Conservation (phyloP, 2,888 invertebrate species). For the Gastracanthus pulcherrimus region DNA sequence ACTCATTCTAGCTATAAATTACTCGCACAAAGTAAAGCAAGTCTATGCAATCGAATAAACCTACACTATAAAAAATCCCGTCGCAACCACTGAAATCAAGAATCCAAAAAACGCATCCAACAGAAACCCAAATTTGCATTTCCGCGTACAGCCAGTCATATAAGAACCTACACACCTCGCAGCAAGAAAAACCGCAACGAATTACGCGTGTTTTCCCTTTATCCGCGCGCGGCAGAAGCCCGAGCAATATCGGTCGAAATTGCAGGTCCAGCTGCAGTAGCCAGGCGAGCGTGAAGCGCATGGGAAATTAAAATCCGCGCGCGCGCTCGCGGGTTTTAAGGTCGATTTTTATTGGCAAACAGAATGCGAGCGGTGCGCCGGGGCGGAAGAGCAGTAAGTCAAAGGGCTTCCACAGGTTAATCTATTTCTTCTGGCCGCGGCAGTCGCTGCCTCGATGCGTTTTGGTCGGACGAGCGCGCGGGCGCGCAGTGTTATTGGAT, state of each 20-base stretch:
- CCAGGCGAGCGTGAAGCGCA: background rate
- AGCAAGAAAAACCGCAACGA: background rate
- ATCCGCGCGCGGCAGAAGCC: background rate
- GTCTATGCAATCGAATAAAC: too few relatives aligned
- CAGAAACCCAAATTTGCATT: too few relatives aligned
- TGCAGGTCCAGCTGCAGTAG: background rate
- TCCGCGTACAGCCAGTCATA: too few relatives aligned
- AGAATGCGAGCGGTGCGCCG: background rate
- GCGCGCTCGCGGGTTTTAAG: background rate
- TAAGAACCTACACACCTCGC: too few relatives aligned
- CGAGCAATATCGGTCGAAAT: slow-evolving; percentile 17
- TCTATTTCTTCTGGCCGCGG: background rate
- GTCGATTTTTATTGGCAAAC: slow-evolving; percentile 30
- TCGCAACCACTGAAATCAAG: too few relatives aligned
- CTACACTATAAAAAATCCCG: too few relatives aligned
- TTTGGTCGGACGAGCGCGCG: too few relatives aligned
- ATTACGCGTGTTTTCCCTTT: too few relatives aligned
- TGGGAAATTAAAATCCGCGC: slow-evolving; percentile 33
- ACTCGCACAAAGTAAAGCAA: too few relatives aligned
- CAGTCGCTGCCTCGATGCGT: background rate
- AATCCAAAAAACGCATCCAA: too few relatives aligned
- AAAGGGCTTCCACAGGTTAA: slow-evolving; percentile 18
- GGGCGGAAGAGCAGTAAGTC: slow-evolving; percentile 6
- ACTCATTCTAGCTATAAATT: too few relatives aligned
- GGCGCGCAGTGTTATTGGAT: slow-evolving; percentile 6